Conservation (phyloP, 1,140 invertebrate genomes). For the Camponotus floridanus region DNA sequence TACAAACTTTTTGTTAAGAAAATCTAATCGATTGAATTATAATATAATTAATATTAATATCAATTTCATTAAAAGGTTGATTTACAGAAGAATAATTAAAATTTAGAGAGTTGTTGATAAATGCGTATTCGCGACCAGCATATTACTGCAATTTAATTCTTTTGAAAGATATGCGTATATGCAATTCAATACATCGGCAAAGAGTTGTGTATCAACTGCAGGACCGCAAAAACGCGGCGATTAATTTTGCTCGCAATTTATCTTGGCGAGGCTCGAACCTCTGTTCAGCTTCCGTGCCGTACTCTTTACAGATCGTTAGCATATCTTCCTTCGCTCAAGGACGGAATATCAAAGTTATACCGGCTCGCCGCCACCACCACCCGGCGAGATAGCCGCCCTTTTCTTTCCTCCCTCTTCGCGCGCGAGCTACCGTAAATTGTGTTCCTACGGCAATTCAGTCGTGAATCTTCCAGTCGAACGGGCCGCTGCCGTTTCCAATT, state of each 20-base stretch:
- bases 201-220: background rate
- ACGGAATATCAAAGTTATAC: conserved; percentile 66
- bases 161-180: background rate
- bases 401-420: conserved; percentile 32
- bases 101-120: background rate
- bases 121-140: background rate
- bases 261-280: conserved; percentile 6
- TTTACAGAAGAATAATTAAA: background rate
- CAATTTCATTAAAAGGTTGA: background rate
- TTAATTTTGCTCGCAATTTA: conserved; percentile 39
- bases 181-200: background rate
- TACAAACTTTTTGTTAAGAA: background rate
- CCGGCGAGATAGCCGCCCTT: conserved; percentile 62
- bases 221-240: conserved; percentile 19
- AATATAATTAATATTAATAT: conserved; percentile 5
- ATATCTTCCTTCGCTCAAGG: conserved; percentile 60
- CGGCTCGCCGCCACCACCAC: background rate
- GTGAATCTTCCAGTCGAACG: conserved; percentile 70
- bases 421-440: conserved; percentile 64
- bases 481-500: conserved; percentile 71
- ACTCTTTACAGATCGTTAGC: conserved; percentile 72
- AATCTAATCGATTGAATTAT: background rate
- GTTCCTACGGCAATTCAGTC: conserved; percentile 73
- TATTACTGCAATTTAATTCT: background rate
- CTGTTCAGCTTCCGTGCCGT: conserved; percentile 30